A percentile compares a stretch with the other conserved stretches of the same genome.
Evolutionary conservation across 2,888 invertebrate species (phyloP).

Genomic region (Mactromeris polynyma): DNA sequence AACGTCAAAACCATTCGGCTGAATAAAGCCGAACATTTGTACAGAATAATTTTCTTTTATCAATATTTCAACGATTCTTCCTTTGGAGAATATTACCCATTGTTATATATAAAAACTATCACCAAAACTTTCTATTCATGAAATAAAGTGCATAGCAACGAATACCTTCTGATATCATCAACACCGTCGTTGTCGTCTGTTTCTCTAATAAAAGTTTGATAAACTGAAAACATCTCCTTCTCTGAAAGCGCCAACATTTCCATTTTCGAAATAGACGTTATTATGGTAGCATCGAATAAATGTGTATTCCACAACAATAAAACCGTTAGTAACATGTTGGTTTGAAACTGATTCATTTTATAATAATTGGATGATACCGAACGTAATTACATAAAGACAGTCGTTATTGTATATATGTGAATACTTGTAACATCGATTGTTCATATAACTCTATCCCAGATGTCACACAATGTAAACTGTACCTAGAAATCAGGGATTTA

Average conservation of each 20-base stretch:
- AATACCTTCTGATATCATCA: constrained; percentile 8
- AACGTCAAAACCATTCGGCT: too few species aligned
- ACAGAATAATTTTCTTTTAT: too few species aligned
- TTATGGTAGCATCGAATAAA: background rate
- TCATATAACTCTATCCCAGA: background rate
- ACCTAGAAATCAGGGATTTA: too few species aligned
- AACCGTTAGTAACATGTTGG: too few species aligned
- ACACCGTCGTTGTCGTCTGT: background rate
- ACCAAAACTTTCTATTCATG: too few species aligned
- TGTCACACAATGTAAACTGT: background rate
- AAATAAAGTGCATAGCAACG: background rate
- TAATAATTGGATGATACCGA: too few species aligned
- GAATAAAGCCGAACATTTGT: too few species aligned
- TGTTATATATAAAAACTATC: too few species aligned
- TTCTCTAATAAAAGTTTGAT: constrained; percentile 19
- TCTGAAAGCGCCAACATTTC: constrained; percentile 14
- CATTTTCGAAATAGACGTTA: constrained; percentile 31
- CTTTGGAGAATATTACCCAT: too few species aligned
- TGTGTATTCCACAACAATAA: background rate
- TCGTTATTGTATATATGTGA: background rate
- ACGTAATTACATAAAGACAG: background rate
- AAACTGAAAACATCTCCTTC: constrained; percentile 17
- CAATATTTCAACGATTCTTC: too few species aligned
- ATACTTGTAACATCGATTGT: background rate
- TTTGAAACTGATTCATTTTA: too few species aligned